A percentile compares a stretch with the other conserved stretches of the same genome.
Conservation (phyloP, 2,113 vertebrate species). For the Plestiodon gilberti region DNA sequence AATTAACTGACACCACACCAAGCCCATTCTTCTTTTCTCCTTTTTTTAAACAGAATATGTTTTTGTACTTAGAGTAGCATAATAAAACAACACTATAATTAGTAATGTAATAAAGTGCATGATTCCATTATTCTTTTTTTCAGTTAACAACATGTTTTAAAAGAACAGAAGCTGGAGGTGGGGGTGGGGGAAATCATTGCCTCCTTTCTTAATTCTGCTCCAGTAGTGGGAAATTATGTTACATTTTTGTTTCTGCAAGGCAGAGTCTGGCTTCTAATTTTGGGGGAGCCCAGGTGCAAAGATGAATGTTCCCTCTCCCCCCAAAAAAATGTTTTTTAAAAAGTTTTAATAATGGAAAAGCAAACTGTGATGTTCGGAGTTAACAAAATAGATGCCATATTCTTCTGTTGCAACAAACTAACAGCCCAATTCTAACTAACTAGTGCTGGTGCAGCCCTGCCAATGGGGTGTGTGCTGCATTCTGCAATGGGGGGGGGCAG, state of each 20-base stretch:
- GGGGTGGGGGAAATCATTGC: neutral
- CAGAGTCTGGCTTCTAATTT: neutral
- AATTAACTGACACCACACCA: conserved; percentile 72
- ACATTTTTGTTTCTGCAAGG: neutral
- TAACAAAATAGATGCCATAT: no score
- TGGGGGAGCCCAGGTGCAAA: neutral
- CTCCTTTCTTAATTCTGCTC: neutral
- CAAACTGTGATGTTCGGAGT: neutral
- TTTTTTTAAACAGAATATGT: conserved; percentile 50
- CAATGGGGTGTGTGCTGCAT: no score
- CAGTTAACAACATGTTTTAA: conserved; percentile 2
- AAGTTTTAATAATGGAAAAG: neutral
- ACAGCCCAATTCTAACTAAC: no score
- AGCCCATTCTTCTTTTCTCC: conserved; percentile 46
- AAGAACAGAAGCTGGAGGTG: neutral
- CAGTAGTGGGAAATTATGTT: neutral
- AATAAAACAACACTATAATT: conserved; percentile 69
- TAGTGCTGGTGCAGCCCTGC: no score
- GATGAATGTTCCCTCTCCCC: no score
- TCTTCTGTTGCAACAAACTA: no score
- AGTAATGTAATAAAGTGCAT: conserved; percentile 67
- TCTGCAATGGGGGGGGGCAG: no score
- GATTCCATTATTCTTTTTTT: conserved; percentile 55
- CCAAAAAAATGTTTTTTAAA: neutral
- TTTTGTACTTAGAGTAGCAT: conserved; percentile 50